Evolutionary conservation across 1,140 invertebrate species (phyloP).

Genomic region (Aleiodes sp.): DNA sequence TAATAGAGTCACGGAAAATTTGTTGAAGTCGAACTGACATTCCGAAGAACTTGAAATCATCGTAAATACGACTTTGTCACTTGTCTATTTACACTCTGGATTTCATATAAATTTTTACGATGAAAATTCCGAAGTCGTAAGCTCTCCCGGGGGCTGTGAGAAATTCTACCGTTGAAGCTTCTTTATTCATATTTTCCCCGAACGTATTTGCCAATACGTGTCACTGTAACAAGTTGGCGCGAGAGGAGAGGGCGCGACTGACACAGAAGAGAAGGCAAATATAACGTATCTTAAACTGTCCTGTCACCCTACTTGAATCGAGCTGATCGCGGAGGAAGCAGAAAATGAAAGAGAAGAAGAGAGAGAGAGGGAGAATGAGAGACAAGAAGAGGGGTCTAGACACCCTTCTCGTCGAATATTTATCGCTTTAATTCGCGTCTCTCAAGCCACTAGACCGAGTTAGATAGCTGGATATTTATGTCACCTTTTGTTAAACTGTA

Average conservation of each 20-base stretch:
- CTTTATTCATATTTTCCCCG: background rate
- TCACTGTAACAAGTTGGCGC: background rate
- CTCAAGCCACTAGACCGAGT: background rate
- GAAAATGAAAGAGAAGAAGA: no score
- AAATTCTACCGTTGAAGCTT: background rate
- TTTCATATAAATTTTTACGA: conserved; percentile 7
- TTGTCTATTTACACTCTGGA: background rate
- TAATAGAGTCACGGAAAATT: no score
- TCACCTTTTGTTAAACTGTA: background rate
- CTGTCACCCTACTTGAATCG: background rate
- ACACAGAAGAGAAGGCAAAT: background rate
- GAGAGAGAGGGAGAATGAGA: no score
- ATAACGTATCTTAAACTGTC: background rate
- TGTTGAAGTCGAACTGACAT: no score
- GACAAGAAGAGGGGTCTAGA: background rate
- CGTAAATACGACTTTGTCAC: background rate
- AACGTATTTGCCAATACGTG: background rate
- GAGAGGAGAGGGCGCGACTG: no score
- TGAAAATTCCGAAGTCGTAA: background rate
- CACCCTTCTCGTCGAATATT: no score
- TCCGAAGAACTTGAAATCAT: background rate
- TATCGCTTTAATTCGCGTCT: background rate
- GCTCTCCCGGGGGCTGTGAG: background rate
- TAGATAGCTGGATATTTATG: background rate
- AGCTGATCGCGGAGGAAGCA: no score